Evolutionary conservation across 2,888 invertebrate species (phyloP), one percentile per base, ranked within the genome.

Genomic region (Latheticus oryzae): DNA sequence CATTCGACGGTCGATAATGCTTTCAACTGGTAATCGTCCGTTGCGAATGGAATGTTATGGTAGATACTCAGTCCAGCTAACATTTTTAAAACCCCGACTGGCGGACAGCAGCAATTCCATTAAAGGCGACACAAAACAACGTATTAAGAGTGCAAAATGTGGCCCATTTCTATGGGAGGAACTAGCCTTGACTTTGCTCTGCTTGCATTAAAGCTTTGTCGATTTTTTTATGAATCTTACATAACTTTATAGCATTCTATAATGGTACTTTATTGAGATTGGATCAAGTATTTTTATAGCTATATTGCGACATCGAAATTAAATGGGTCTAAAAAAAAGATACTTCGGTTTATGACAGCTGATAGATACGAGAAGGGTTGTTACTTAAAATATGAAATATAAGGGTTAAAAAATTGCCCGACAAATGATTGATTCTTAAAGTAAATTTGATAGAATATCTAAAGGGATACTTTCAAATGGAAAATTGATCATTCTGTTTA

Each of bases 81-180:
- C 47, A 45, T 58, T 53, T 58, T 53, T 53, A 52, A 53, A 33
- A 33, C 33, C 15, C n/a, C 4, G 23, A 12, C 35, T 24, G 50
- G 15, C 26, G 47, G 48, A 58, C 58, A 48, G 28, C 42, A 33
- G 52, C 53, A 48, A 58, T 58, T 53, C 58, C 58, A 58, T 58
- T 58, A 53, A 47, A 53, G 40, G 24, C 48, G 42, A 47, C 53
- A 58, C 53, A 58, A 58, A 58, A 58, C 58, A 58, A 53, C 47
- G 52, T 40, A 53, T 58, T 58, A 58, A 53, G 53, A 48, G 45
- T 47, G 53, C 53, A 45, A 43, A 48, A 53, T 51, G 57, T 40
- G 26, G 52, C 21, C 42, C 42, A 21, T 47, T 43, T 47, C 24
- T 52, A 53, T 53, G 28, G 32, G 47, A 47, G 45, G 30, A 48